These are phyloP conservation scores for Lepidocolaptes lacrymiger DNA, from an alignment of 2,797 vertebrate species.

Conservation along the genomic window DNA sequence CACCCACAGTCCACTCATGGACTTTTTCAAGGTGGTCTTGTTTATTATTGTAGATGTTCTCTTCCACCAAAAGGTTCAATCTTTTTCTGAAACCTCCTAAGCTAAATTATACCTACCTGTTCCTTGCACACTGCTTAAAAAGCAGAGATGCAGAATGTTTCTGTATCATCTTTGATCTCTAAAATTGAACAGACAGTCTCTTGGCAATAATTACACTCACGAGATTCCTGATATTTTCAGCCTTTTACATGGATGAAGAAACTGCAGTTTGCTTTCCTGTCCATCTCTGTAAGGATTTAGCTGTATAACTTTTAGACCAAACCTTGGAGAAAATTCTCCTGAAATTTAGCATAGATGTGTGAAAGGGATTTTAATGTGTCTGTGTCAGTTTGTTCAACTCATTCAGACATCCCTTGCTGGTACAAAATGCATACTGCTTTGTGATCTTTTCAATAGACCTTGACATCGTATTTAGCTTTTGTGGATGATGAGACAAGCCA, in stretches of 20 bases:
- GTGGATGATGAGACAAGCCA: neutral
- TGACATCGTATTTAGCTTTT: neutral
- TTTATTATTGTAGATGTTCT: neutral
- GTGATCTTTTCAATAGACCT: slow-evolving; percentile 31
- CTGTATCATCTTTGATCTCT: neutral
- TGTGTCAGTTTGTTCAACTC: neutral
- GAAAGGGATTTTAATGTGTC: neutral
- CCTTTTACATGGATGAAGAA: neutral
- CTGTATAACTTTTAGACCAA: neutral
- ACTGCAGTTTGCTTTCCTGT: neutral
- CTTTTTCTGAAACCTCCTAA: neutral
- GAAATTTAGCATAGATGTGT: neutral
- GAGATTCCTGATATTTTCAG: neutral
- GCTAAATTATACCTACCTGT: neutral
- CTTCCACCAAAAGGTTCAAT: neutral
- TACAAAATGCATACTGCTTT: slow-evolving; percentile 15
- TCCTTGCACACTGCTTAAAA: neutral
- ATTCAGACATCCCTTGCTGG: neutral
- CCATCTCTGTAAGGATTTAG: neutral
- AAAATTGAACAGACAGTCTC: neutral
- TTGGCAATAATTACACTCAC: neutral
- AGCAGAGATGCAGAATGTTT: neutral
- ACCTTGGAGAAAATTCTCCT: neutral
- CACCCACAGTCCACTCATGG: neutral
- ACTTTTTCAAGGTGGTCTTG: neutral